phyloP scores from a whole-genome alignment of 2,888 invertebrate species.

The Mycogona germanica region DNA sequence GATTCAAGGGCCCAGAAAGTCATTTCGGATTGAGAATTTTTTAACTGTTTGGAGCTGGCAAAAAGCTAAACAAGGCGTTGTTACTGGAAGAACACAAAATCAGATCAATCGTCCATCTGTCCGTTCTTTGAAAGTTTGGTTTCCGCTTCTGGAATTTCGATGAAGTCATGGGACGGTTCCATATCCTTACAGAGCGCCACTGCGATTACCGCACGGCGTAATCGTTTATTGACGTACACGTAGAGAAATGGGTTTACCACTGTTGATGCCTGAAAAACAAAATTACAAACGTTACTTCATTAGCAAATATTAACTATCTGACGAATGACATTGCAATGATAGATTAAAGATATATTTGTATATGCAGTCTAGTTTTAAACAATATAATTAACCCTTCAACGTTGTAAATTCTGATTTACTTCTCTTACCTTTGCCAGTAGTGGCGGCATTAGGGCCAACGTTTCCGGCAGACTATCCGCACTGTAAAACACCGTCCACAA shows the following conservation, averaged over 20 bases:
- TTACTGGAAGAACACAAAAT: too few relatives aligned
- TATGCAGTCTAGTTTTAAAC: background rate
- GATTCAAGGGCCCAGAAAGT: too few relatives aligned
- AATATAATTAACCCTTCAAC: too few relatives aligned
- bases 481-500: conserved; percentile 28
- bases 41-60: too few relatives aligned
- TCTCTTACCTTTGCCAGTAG: conserved; percentile 25
- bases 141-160: too few relatives aligned
- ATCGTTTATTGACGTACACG: background rate
- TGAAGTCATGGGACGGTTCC: too few relatives aligned
- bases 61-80: too few relatives aligned
- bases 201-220: background rate
- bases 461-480: conserved; percentile 26
- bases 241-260: background rate
- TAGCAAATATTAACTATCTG: background rate
- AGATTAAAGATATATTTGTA: background rate
- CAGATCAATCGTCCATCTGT: too few relatives aligned
- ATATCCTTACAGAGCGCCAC: too few relatives aligned
- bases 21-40: too few relatives aligned
- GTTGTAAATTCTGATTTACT: too few relatives aligned
- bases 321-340: background rate
- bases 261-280: background rate
- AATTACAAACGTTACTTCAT: background rate
- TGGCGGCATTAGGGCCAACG: conserved; percentile 30
- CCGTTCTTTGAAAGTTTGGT: too few relatives aligned